Percentiles rank a stretch among this genome's conserved stretches.
Conservation (phyloP, 1,140 invertebrate species). For the Leptoteleia sp. region DNA sequence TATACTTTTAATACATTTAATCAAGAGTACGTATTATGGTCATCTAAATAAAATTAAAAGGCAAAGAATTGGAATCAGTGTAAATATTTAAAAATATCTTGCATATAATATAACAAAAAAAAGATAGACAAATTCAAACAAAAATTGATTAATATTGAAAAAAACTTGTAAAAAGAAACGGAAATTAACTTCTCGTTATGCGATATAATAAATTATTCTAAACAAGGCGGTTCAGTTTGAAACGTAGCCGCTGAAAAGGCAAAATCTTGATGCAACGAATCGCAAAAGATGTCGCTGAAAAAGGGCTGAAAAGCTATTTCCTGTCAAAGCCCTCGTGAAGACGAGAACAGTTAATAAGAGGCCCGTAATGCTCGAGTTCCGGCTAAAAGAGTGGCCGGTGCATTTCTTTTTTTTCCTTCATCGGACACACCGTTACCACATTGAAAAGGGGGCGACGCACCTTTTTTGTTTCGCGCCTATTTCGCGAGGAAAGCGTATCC, state of each 20-base stretch:
- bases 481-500: constrained; percentile 45
- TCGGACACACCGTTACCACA: constrained; percentile 5
- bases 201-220: constrained; percentile 30
- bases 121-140: too few relatives aligned
- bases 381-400: constrained; percentile 18
- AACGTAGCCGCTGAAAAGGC: constrained; percentile 15
- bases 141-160: too few relatives aligned
- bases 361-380: constrained; percentile 21
- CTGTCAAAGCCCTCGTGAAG: constrained; percentile 23
- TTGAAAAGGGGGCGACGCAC: constrained; percentile 10
- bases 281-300: constrained; percentile 33
- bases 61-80: too few relatives aligned
- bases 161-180: not conserved
- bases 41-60: too few relatives aligned
- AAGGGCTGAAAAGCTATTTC: constrained; percentile 37
- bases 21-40: too few relatives aligned
- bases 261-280: constrained; percentile 12
- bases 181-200: constrained; percentile 1
- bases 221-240: constrained; percentile 16
- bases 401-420: constrained; percentile 5
- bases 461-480: constrained; percentile 37
- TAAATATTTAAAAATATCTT: too few relatives aligned
- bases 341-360: constrained; percentile 43
- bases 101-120: too few relatives aligned
- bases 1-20: too few relatives aligned